phyloP scores from a whole-genome alignment of 1,140 invertebrate genomes.

The Bombus terrestris region DNA sequence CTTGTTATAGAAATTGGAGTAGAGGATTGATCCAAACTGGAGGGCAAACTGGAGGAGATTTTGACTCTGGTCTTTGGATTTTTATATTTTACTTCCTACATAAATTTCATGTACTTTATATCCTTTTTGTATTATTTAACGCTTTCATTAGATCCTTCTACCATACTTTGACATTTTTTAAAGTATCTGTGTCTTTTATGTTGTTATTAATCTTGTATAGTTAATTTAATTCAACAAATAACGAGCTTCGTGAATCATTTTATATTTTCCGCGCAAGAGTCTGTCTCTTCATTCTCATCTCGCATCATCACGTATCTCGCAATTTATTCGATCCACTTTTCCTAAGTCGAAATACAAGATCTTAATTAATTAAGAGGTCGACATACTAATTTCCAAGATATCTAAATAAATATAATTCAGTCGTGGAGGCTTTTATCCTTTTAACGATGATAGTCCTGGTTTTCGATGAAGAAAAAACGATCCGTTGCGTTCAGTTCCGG shows the following conservation, averaged over 20 bases:
- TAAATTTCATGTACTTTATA: too few species aligned
- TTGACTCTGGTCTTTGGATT: too few species aligned
- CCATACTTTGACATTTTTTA: too few species aligned
- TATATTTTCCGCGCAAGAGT: too few species aligned
- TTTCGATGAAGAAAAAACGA: not conserved
- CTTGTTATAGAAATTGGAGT: constrained; percentile 2
- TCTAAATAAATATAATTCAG: not conserved
- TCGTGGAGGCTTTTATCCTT: not conserved
- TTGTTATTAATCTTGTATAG: too few species aligned
- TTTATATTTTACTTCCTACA: not conserved
- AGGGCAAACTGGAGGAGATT: too few species aligned
- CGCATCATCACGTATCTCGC: too few species aligned
- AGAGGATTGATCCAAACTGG: not conserved
- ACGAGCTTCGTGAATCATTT: not conserved
- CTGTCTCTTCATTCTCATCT: not conserved
- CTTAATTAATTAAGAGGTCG: not conserved
- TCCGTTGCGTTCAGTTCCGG: not conserved
- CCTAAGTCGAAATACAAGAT: not conserved
- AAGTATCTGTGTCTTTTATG: too few species aligned
- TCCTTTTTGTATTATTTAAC: too few species aligned
- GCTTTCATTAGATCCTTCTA: too few species aligned
- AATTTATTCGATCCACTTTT: not conserved
- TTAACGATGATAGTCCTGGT: not conserved
- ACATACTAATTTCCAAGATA: not conserved
- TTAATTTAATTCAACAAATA: too few species aligned